Evolutionary conservation across 2,797 vertebrate species (phyloP).

Genomic region (Phoeniculus purpureus): DNA sequence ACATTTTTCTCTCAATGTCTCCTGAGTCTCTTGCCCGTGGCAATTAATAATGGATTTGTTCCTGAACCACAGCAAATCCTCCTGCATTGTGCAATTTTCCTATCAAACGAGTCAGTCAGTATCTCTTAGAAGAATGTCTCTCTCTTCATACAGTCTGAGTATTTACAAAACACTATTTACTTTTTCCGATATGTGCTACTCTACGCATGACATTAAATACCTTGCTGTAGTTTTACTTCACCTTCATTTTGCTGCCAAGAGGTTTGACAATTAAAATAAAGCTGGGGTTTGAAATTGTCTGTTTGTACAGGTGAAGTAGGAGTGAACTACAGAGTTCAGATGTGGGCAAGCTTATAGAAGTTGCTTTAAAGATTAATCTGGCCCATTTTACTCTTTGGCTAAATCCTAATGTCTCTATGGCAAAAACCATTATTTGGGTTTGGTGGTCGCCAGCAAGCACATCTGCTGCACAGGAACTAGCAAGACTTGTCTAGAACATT

Average conservation of each 20-base stretch:
- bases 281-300: not conserved
- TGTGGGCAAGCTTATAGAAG: not conserved
- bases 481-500: not conserved
- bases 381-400: not conserved
- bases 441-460: not conserved
- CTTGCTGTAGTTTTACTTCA: not conserved
- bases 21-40: not conserved
- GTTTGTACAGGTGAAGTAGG: not conserved
- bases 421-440: not conserved
- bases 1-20: not conserved
- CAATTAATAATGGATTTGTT: not conserved
- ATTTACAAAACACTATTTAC: not conserved
- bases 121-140: not conserved
- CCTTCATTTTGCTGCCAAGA: not conserved
- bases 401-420: not conserved
- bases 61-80: not conserved
- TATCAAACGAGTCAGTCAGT: not conserved
- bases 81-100: not conserved
- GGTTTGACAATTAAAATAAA: not conserved
- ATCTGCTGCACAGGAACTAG: not conserved
- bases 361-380: not conserved
- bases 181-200: not conserved
- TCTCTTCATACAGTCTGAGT: not conserved
- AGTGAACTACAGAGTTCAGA: not conserved
- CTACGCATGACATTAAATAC: not conserved